Percentiles rank a stretch among this genome's conserved stretches.
phyloP scores from a whole-genome alignment of 1,140 invertebrate species.

The Araneus ventricosus region DNA sequence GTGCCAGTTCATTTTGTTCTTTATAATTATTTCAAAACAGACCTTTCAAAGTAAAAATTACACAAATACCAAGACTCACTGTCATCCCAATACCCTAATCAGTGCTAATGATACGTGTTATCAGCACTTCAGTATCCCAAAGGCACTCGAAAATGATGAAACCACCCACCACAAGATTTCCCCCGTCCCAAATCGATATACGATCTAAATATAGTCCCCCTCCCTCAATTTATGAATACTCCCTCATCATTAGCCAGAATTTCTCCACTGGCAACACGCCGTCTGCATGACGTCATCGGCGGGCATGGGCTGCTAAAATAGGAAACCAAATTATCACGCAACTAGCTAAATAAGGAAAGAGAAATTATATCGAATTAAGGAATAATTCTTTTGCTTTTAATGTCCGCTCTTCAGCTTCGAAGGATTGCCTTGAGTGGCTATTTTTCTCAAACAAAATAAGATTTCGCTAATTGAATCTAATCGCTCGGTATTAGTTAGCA shows the following conservation, averaged over 20 bases:
- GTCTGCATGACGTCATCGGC: slow-evolving; percentile 3
- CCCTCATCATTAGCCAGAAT: neutral
- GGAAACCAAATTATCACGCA: slow-evolving; percentile 28
- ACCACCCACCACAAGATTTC: neutral
- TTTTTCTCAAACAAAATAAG: neutral
- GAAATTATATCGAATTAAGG: slow-evolving; percentile 11
- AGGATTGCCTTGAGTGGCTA: neutral
- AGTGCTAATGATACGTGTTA: too few species aligned
- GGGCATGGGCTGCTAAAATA: neutral
- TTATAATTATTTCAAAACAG: too few species aligned
- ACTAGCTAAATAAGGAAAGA: slow-evolving; percentile 8
- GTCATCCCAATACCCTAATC: neutral
- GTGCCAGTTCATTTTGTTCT: too few species aligned
- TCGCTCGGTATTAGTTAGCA: neutral
- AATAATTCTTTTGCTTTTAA: slow-evolving; percentile 17
- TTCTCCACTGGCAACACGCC: neutral
- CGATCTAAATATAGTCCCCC: slow-evolving; percentile 36
- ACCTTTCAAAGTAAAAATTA: too few species aligned
- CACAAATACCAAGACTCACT: too few species aligned
- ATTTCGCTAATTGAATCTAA: neutral
- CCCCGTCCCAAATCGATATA: neutral
- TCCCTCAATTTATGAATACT: slow-evolving; percentile 44
- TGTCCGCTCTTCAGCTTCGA: neutral
- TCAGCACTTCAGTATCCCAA: neutral
- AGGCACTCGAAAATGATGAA: neutral